Base-by-base conservation (phyloP, 2,888 invertebrate species). In the Leptura quadrifasciata region DNA sequence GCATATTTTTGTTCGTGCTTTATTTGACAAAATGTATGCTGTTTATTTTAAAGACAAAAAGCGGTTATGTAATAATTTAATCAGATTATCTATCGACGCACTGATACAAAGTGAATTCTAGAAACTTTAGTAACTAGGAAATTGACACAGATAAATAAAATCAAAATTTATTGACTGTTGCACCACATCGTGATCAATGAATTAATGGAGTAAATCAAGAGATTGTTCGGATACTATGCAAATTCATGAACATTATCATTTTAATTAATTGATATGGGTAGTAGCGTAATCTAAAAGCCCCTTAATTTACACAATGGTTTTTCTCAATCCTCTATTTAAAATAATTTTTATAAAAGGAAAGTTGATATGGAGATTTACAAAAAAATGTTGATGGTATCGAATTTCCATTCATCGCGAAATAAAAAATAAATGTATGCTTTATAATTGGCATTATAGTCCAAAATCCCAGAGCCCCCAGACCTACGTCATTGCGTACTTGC, bases 161-260 rank as follows among this genome's bases (percentile, higher is more conserved):
- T 17, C 31, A n/a, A 5, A 47, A 61, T 61, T 61, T 61, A 61
- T 61, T 17, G 31, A 10, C 6, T 61, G 10, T 61, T 61, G 31
- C 31, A 31, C 24, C 31, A 61, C 17, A 61, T 60, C 1, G n/a
- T 27, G 21, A 8, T 27, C 4, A n/a, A n/a, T n/a, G 27, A n/a
- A 6, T 47, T 47, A 47, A 12, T n/a, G 17, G n/a, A 47, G 47
- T n/a, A 15, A 47, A 4, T 47, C 15, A 39, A 10, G 39, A 39
- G 39, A 39, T 39, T 39, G 39, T 12, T 39, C 12, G 12, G 12
- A 39, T 12, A 39, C 15, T 2, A 39, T 39, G 39, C 39, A 39
- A 39, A 39, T 39, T 39, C 3, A n/a, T 47, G 17, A 47, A 47
- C n/a, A 47, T 15, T 15, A 47, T 47, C 15, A 47, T 47, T n/a